Evolutionary conservation across 2,888 invertebrate species (phyloP).

Genomic region (Caenorhabditis angaria): DNA sequence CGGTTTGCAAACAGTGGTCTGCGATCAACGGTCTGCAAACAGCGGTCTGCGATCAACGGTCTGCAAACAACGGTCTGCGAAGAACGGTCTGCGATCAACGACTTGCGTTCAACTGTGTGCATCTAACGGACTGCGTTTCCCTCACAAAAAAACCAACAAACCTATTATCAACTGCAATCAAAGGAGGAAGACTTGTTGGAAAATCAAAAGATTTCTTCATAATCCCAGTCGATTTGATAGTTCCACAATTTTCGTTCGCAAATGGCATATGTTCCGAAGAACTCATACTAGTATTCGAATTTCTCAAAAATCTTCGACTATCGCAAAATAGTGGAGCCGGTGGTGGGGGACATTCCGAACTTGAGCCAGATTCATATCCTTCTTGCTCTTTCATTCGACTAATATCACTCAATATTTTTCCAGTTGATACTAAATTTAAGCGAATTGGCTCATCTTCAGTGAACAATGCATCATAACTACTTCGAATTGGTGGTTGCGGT

Average conservation of each 20-base stretch:
- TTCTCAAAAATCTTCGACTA: not conserved
- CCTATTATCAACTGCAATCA: constrained; percentile 3
- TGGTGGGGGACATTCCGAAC: constrained; percentile 71
- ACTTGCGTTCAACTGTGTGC: no score
- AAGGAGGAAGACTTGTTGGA: not conserved
- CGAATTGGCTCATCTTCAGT: constrained; percentile 28
- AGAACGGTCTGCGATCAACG: no score
- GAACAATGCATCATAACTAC: constrained; percentile 8
- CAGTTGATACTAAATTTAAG: constrained; percentile 45
- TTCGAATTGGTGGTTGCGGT: constrained; percentile 9
- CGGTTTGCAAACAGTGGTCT: no score
- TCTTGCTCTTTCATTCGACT: constrained; percentile 59
- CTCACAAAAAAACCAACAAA: no score
- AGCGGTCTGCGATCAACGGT: no score
- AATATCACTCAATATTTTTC: constrained; percentile 45
- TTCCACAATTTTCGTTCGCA: constrained; percentile 97
- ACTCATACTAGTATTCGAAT: not conserved
- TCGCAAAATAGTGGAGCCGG: constrained; percentile 68
- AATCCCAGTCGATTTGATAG: constrained; percentile 77
- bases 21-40: no score
- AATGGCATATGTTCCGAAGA: constrained; percentile 79
- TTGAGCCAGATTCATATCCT: constrained; percentile 13
- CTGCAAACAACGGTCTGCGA: no score
- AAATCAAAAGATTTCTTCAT: constrained; percentile 4
- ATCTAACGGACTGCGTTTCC: no score